phyloP scores from a whole-genome alignment of 2,113 vertebrate species.

The Sinosuthora webbiana region DNA sequence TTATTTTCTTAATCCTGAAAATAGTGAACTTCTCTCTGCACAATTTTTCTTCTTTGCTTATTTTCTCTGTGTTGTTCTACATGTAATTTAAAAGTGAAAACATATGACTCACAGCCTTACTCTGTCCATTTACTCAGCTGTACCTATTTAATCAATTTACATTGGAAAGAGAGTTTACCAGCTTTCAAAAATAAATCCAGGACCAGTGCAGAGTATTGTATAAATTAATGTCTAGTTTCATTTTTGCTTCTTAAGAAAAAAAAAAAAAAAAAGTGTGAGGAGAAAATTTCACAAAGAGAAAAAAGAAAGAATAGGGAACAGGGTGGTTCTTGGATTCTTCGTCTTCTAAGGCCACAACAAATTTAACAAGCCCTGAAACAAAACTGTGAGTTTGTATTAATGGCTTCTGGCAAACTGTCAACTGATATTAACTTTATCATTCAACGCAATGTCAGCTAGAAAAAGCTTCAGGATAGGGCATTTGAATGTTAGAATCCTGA shows the following conservation, averaged over 20 bases:
- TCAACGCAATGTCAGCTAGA: conserved; percentile 63
- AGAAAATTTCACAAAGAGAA: conserved; percentile 13
- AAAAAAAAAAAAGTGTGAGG: neutral
- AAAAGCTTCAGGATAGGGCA: conserved; percentile 53
- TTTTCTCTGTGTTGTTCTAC: conserved; percentile 35
- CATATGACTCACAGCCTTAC: conserved; percentile 25
- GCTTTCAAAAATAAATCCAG: conserved; percentile 72
- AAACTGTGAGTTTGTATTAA: conserved; percentile 67
- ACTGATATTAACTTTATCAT: conserved; percentile 67
- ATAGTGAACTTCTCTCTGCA: neutral
- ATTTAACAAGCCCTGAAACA: conserved; percentile 66
- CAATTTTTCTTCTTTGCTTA: conserved; percentile 39
- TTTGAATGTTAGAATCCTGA: conserved; percentile 67
- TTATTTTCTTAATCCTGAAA: neutral
- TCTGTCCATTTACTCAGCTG: conserved; percentile 72
- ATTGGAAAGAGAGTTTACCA: conserved; percentile 70
- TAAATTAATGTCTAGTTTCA: conserved; percentile 70
- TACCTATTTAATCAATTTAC: conserved; percentile 75
- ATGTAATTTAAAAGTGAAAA: conserved; percentile 72
- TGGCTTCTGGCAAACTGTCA: conserved; percentile 74
- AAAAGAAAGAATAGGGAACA: neutral
- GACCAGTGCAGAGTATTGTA: conserved; percentile 29
- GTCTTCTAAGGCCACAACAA: conserved; percentile 61
- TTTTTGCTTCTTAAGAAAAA: conserved; percentile 28
- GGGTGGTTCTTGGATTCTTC: conserved; percentile 17